Evolutionary conservation across 1,140 invertebrate species (phyloP), one percentile per base, ranked within the genome.

Genomic region (Achatina immaculata): DNA sequence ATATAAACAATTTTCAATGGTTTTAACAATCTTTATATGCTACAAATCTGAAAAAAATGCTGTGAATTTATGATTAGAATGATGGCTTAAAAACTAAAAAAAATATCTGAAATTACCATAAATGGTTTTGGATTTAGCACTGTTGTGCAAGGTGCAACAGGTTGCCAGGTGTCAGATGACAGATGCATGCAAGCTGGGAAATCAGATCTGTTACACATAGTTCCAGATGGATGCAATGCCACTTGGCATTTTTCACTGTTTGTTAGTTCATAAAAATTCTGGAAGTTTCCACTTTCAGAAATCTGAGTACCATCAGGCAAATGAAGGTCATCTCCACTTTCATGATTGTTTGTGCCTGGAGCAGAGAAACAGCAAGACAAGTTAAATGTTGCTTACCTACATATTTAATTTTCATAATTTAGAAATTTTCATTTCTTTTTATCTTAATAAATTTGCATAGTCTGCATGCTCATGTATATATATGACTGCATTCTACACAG

Each of bases 271-370:
- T 73, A 73, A 48, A 14, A 43, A 40, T 73, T 73, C 71, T 73
- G 71, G 38, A 73, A 73, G 40, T 28, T 14, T 21, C 42, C 40
- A 21, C 4, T n/a, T 6, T 9, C 24, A 19, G 24, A 16, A n/a
- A n/a, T 28, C 24, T 40, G 14, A n/a, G 40, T 45, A 4, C 71
- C 71, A 48, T 73, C 45, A 21, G 9, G 11, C 71, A 73, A 21
- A 3, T 43, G 40, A 51, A 73, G 45, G 45, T 73, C 71, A 28
- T 73, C 71, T 3, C 71, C 71, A 34, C 2, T 51, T 51, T 73
- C 71, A 24, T 73, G 38, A 31, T 73, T 73, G 71, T 73, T 73
- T 19, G 71, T 73, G n/a, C 71, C 71, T 73, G 71, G 9, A 71
- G 9, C n/a, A 16, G n/a, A 71, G 11, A 14, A 71, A 11, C 16